These are phyloP conservation scores for Metopia argyrocephala DNA, from an alignment of 2,888 invertebrate genomes.

Conservation along the genomic window DNA sequence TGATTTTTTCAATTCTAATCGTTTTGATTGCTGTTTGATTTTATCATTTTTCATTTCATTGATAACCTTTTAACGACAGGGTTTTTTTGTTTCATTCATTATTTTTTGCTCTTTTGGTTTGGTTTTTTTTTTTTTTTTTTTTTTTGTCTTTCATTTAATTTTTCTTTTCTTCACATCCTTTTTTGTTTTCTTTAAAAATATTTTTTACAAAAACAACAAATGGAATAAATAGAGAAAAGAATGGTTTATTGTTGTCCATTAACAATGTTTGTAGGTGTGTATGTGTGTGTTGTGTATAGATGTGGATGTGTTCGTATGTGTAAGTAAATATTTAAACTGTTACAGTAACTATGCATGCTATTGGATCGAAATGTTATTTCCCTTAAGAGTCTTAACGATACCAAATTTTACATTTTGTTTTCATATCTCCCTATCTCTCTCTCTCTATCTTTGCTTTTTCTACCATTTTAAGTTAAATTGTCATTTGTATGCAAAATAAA, in stretches of 20 bases:
- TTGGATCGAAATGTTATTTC: conserved; percentile 45
- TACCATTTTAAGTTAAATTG: conserved; percentile 48
- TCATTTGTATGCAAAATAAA: conserved; percentile 66
- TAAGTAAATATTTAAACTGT: not conserved
- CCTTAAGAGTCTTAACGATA: conserved; percentile 53
- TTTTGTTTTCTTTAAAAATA: no score
- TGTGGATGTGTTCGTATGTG: not conserved
- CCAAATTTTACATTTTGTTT: conserved; percentile 21
- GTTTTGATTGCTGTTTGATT: conserved; percentile 60
- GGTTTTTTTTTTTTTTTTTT: not conserved
- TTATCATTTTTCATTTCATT: conserved; percentile 62
- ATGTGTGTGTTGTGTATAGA: not conserved
- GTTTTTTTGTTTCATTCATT: not conserved
- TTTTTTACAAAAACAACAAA: no score
- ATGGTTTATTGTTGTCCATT: no score
- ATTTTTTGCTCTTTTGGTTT: conserved; percentile 9
- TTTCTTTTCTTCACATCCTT: not conserved
- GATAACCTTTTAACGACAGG: conserved; percentile 52
- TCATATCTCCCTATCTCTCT: not conserved
- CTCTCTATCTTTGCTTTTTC: conserved; percentile 19
- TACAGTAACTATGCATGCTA: not conserved
- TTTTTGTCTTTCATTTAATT: not conserved
- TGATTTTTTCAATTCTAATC: conserved; percentile 54
- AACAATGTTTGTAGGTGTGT: not conserved
- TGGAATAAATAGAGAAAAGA: no score